Percentiles rank a stretch among this genome's conserved stretches.
Evolutionary conservation across 2,797 vertebrate genomes (phyloP).

Genomic region (Melanotaenia boesemani): DNA sequence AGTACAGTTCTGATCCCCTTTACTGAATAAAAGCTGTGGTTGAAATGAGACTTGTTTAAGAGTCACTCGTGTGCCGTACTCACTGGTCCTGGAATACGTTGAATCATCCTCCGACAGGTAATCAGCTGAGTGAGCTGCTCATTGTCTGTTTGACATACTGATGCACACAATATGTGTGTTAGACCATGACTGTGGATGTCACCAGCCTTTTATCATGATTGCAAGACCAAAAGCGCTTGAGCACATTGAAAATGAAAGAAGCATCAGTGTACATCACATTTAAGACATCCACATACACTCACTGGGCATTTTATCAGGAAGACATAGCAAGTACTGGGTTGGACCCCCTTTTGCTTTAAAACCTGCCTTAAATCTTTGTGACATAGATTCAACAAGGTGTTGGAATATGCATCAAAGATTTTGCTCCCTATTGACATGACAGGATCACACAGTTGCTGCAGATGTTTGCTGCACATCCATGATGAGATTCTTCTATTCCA

Average conservation of each 20-base stretch:
- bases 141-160: slow-evolving; percentile 28
- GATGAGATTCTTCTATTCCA: background rate
- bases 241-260: background rate
- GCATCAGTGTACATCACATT: slow-evolving; percentile 3
- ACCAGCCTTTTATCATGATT: slow-evolving; percentile 60
- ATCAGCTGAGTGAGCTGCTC: slow-evolving; percentile 4
- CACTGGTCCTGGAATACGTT: background rate
- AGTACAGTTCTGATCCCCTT: background rate
- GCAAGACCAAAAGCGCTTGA: slow-evolving; percentile 3
- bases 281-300: background rate
- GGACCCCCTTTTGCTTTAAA: background rate
- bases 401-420: background rate
- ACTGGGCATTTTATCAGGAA: background rate
- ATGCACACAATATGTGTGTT: slow-evolving; percentile 6
- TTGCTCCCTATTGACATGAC: background rate
- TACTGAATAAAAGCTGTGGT: slow-evolving; percentile 14
- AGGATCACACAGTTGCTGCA: too few relatives aligned
- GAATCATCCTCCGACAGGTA: background rate
- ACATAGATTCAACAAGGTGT: background rate
- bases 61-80: background rate
- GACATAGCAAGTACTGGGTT: background rate
- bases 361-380: background rate
- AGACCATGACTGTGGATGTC: slow-evolving; percentile 13
- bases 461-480: background rate
- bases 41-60: background rate